phyloP scores from a whole-genome alignment of 2,888 invertebrate genomes.

The Stenichneumon culpator region DNA sequence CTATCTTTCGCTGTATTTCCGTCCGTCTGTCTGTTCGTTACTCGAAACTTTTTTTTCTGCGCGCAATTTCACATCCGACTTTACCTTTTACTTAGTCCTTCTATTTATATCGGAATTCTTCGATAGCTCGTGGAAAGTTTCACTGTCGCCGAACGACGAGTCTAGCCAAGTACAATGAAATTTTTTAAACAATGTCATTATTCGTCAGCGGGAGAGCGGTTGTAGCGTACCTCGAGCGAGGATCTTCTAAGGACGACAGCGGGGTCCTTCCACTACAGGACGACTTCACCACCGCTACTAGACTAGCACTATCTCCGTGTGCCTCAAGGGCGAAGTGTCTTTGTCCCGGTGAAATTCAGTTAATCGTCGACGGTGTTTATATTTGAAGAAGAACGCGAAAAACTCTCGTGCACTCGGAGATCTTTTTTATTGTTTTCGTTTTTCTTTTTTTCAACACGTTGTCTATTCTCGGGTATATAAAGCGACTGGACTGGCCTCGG shows the following conservation, averaged over 20 bases:
- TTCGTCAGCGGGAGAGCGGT: slow-evolving; percentile 20
- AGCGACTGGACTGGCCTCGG: slow-evolving; percentile 75
- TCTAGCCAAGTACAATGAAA: neutral
- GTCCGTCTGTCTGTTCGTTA: neutral
- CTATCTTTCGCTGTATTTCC: slow-evolving; percentile 7
- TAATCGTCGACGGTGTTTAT: neutral
- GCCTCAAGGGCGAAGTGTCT: slow-evolving; percentile 38
- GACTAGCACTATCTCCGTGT: slow-evolving; percentile 43
- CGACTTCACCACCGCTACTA: slow-evolving; percentile 50
- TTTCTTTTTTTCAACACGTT: slow-evolving; percentile 31
- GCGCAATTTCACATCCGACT: neutral
- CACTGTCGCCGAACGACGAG: neutral
- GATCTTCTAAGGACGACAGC: slow-evolving; percentile 62
- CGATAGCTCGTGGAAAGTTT: neutral
- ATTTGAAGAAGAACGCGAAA: neutral
- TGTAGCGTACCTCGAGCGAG: slow-evolving; percentile 61
- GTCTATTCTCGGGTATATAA: slow-evolving; percentile 59
- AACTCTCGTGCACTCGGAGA: neutral
- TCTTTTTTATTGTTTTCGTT: neutral
- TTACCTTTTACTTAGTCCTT: neutral
- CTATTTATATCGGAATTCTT: neutral
- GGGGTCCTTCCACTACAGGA: slow-evolving; percentile 50
- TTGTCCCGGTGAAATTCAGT: neutral
- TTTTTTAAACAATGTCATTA: neutral
- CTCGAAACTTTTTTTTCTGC: neutral